Evolutionary conservation across 1,140 invertebrate species (phyloP).

Genomic region (Drosophila lini): DNA sequence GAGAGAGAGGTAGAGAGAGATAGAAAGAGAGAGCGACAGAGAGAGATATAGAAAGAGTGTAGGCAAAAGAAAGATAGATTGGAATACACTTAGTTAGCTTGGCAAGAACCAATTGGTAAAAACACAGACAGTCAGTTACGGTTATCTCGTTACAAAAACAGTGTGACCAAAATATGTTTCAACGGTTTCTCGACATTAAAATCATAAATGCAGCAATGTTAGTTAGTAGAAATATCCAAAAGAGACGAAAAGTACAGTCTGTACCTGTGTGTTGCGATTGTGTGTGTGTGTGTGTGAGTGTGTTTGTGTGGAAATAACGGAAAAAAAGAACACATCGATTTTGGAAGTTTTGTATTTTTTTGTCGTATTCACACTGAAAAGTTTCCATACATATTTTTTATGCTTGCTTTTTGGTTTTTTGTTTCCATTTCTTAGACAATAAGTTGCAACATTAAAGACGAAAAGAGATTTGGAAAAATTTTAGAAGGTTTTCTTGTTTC

Average conservation of each 20-base stretch:
- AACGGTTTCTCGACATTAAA: conserved; percentile 64
- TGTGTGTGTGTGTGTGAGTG: conserved; percentile 20
- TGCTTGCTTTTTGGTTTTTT: conserved; percentile 43
- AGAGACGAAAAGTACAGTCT: conserved; percentile 57
- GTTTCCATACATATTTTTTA: conserved; percentile 41
- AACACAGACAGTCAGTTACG: conserved; percentile 77
- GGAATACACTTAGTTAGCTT: conserved; percentile 76
- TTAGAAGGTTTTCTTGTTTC: conserved; percentile 44
- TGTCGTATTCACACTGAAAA: conserved; percentile 59
- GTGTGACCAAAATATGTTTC: conserved; percentile 70
- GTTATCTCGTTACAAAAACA: conserved; percentile 66
- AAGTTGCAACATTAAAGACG: conserved; percentile 84
- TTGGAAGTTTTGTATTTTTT: conserved; percentile 17
- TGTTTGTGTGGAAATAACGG: conserved; percentile 36
- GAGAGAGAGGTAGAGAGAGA: conserved; percentile 41
- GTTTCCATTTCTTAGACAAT: conserved; percentile 79
- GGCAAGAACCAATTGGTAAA: conserved; percentile 73
- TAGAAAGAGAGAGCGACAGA: conserved; percentile 33
- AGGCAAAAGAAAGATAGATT: conserved; percentile 60
- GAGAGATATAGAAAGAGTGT: conserved; percentile 56
- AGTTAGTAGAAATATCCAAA: conserved; percentile 72
- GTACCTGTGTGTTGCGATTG: conserved; percentile 43
- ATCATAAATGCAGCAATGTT: conserved; percentile 76
- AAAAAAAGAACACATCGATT: conserved; percentile 44
- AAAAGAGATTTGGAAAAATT: conserved; percentile 79